phyloP scores from a whole-genome alignment of 1,140 invertebrate genomes.

The Calycopis cecrops region DNA sequence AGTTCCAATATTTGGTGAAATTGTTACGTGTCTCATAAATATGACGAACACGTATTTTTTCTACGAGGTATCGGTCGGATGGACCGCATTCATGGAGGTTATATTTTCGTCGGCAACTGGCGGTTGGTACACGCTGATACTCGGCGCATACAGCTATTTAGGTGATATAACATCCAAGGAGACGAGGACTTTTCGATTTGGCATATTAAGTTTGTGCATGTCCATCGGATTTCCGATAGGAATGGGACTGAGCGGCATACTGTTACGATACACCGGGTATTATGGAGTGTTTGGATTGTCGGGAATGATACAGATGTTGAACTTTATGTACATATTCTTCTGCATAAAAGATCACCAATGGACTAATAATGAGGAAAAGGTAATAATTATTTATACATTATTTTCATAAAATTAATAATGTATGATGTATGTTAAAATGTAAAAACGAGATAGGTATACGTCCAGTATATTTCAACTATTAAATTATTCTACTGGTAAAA shows the following conservation, averaged over 20 bases:
- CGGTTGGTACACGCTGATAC: constrained; percentile 90
- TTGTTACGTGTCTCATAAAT: constrained; percentile 84
- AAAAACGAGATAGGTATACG: no score
- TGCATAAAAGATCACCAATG: constrained; percentile 60
- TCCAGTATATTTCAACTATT: no score
- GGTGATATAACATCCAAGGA: constrained; percentile 88
- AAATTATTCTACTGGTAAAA: no score
- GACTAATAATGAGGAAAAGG: constrained; percentile 54
- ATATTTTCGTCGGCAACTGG: constrained; percentile 86
- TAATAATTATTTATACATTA: no score
- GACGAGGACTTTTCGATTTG: constrained; percentile 86
- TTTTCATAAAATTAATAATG: no score
- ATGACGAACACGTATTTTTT: constrained; percentile 87
- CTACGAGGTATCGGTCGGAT: constrained; percentile 84
- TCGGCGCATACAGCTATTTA: constrained; percentile 91
- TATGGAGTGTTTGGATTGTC: constrained; percentile 68
- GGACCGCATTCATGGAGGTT: constrained; percentile 79
- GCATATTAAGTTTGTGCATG: constrained; percentile 87
- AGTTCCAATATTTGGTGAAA: constrained; percentile 86
- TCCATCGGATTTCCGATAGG: constrained; percentile 75
- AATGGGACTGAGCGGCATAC: constrained; percentile 63
- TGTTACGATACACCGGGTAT: constrained; percentile 56
- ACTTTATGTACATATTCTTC: constrained; percentile 61
- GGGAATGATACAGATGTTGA: constrained; percentile 49
- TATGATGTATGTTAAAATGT: no score